Evolutionary conservation across 2,797 vertebrate species (phyloP), one percentile per base, ranked within the genome.

Genomic region (Squalus acanthias): DNA sequence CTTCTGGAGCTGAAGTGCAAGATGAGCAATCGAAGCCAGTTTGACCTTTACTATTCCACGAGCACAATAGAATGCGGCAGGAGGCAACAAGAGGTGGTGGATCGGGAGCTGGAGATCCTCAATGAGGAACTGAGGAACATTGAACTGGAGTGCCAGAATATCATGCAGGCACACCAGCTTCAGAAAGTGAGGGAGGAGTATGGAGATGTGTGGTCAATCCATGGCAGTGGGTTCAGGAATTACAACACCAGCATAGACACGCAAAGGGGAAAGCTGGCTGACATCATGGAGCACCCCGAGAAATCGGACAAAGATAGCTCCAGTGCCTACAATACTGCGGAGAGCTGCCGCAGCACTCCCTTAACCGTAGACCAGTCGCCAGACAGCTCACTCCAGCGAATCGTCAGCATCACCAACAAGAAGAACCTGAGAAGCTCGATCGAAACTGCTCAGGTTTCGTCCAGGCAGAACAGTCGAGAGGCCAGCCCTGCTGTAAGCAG

Each of bases 281-380:
- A 99, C 96, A 98, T 98, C 96, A 98, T 98, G 0, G 99, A 99
- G 96, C 98, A 98, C 89, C 98, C 98, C 13, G 99, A 99, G 97
- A 99, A 99, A 97, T 99, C 99, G 0, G 99, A 99, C 98, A 99
- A 99, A 97, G 99, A 99, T 98, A 99, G 98, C 96, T 99, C 99
- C 63, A 99, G 99, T 12, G 99, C 99, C 65, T 99, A 99, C 96
- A 99, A 99, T 97, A 99, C 99, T 0, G 99, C 99, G 0, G 99
- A 99, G 97, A 99, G 99, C 97, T 99, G 99, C 74, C 98, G 99
- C 96, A 99, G 99, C 97, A 99, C 99, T 0, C 99, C 99, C 0
- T 97, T 99, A 82, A 98, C 98, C 0, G 98, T 99, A 97, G 99
- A 99, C 97, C 98, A 98, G 76, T 99, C 99, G 8, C 98, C 99